Evolutionary conservation across 2,113 vertebrate genomes (phyloP).

Genomic region (Protobothrops flavoviridis): DNA sequence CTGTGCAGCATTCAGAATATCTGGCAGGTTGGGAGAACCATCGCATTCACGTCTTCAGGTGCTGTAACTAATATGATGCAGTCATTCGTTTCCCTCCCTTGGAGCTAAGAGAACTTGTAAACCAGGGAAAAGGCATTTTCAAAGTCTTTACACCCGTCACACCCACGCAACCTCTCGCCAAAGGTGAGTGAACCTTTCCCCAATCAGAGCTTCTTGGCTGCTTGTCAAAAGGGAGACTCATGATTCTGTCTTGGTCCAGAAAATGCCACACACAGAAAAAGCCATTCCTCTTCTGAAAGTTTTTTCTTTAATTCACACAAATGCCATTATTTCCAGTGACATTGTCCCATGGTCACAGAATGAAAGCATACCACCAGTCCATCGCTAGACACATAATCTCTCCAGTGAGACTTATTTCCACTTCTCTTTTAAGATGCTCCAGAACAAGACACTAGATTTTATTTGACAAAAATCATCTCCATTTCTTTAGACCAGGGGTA

Average conservation of each 20-base stretch:
- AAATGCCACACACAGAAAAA: not conserved
- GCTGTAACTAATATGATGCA: fast-evolving
- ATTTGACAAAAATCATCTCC: not conserved
- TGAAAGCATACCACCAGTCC: not conserved
- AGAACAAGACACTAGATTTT: not conserved
- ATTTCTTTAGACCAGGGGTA: not conserved
- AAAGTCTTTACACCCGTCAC: constrained; percentile 36
- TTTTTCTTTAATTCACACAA: not conserved
- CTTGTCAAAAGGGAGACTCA: constrained; percentile 26
- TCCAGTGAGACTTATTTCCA: not conserved
- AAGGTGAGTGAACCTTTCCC: constrained; percentile 67
- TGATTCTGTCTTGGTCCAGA: not conserved
- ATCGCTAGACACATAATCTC: not conserved
- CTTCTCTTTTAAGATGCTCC: not conserved
- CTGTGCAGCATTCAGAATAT: not conserved
- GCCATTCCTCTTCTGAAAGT: not conserved
- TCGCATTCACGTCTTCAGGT: fast-evolving
- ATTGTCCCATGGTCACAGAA: not conserved
- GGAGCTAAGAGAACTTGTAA: constrained; percentile 30
- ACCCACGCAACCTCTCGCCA: constrained; percentile 26
- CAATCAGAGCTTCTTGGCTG: constrained; percentile 26
- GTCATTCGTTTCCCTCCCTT: constrained; percentile 46
- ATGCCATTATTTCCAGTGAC: not conserved
- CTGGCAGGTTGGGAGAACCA: fast-evolving
- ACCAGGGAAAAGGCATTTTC: constrained; percentile 33